Percentiles rank a stretch among this genome's conserved stretches.
Evolutionary conservation across 2,888 invertebrate species (phyloP).

Genomic region (Gibbula magus): DNA sequence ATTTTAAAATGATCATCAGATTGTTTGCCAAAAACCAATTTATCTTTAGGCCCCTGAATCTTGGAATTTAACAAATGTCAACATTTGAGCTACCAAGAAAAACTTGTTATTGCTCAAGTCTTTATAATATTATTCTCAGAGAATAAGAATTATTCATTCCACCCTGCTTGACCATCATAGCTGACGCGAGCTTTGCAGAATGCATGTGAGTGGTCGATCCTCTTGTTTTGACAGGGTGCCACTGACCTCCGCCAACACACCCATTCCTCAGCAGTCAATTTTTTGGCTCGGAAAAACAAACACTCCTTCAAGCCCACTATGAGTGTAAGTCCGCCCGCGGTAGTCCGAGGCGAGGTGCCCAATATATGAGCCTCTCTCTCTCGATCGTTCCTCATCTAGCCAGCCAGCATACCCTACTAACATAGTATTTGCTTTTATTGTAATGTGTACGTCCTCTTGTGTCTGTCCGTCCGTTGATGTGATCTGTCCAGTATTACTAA

Average conservation of each 20-base stretch:
- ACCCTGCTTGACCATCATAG: background rate
- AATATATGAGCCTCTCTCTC: too few species aligned
- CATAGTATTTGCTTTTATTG: background rate
- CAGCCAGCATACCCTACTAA: conserved; percentile 6
- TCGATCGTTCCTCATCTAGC: background rate
- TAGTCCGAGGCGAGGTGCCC: background rate
- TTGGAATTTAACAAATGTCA: too few species aligned
- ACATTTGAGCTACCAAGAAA: too few species aligned
- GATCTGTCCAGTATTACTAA: too few species aligned
- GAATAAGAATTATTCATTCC: background rate
- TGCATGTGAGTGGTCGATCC: conserved; percentile 23
- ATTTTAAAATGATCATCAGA: too few species aligned
- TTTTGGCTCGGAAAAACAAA: conserved; percentile 70
- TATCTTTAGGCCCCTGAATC: too few species aligned
- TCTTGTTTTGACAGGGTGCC: conserved; percentile 58
- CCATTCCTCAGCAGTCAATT: conserved; percentile 63
- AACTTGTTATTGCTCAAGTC: too few species aligned
- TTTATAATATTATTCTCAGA: too few species aligned
- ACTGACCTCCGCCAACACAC: conserved; percentile 61
- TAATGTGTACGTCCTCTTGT: background rate
- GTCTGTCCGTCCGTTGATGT: background rate
- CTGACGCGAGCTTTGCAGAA: background rate
- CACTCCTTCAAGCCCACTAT: conserved; percentile 65
- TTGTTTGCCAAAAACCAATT: too few species aligned
- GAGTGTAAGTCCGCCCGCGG: conserved; percentile 64